Evolutionary conservation across 2,113 vertebrate genomes (phyloP).

Genomic region (Holacanthus passer): DNA sequence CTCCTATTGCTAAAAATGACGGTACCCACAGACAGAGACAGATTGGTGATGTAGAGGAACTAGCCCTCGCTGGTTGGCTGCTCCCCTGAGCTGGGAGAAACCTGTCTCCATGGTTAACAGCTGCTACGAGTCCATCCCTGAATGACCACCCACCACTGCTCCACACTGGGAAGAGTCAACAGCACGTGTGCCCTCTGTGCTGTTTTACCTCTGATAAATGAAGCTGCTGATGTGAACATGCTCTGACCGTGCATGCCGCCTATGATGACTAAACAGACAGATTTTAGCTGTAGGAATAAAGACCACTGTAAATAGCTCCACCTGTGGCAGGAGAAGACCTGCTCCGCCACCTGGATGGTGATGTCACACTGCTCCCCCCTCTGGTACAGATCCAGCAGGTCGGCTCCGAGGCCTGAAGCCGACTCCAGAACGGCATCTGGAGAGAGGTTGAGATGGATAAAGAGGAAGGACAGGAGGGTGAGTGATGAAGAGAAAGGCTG

Average conservation of each 20-base stretch:
- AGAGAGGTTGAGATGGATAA: constrained; percentile 2
- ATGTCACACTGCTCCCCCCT: constrained; percentile 88
- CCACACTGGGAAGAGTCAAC: constrained; percentile 21
- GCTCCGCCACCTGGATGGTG: constrained; percentile 89
- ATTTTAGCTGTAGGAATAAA: neutral
- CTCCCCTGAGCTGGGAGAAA: constrained; percentile 46
- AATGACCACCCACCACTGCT: constrained; percentile 44
- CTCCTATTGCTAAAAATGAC: neutral
- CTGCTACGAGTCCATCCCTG: constrained; percentile 41
- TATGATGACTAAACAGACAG: too few species aligned
- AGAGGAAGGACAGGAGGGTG: neutral
- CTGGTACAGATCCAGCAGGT: constrained; percentile 89
- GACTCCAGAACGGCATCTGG: constrained; percentile 80
- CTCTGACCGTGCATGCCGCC: neutral
- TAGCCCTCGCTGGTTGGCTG: constrained; percentile 21
- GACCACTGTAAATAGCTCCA: constrained; percentile 60
- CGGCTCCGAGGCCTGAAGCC: constrained; percentile 89
- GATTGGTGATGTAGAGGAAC: constrained; percentile 54
- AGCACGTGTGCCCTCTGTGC: constrained; percentile 18
- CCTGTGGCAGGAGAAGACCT: constrained; percentile 92
- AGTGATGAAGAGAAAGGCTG: constrained; percentile 1
- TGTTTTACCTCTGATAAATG: neutral
- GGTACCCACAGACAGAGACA: constrained; percentile 1
- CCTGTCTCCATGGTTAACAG: constrained; percentile 74
- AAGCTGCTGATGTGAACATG: neutral